These are phyloP conservation scores for Pseudococcus viburni DNA, from an alignment of 2,888 invertebrate species.

Conservation along the genomic window DNA sequence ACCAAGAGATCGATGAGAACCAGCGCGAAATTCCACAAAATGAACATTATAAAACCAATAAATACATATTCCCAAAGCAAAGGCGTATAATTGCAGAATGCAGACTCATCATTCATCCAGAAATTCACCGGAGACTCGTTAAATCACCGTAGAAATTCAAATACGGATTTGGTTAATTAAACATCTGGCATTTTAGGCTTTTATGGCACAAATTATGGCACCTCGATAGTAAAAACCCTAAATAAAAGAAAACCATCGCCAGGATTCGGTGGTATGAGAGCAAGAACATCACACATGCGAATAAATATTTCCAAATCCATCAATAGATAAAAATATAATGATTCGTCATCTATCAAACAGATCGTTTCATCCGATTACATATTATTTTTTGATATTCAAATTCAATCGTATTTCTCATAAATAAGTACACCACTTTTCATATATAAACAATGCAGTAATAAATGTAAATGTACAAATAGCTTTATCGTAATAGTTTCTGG, in stretches of 20 bases:
- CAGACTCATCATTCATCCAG: background rate
- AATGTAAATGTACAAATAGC: background rate
- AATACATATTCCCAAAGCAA: background rate
- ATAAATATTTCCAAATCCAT: no score
- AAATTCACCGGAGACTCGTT: slow-evolving; percentile 5
- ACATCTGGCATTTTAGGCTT: background rate
- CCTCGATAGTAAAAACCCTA: background rate
- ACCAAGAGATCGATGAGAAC: no score
- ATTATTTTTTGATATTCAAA: no score
- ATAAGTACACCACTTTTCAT: background rate
- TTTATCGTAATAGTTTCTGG: background rate
- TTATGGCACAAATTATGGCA: background rate
- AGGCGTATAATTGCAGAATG: background rate
- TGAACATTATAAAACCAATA: no score
- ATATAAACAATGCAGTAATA: background rate
- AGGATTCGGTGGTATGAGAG: background rate
- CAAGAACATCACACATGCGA: no score
- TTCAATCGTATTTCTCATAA: background rate
- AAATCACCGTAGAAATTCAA: background rate
- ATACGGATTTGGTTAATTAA: background rate
- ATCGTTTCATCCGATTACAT: background rate
- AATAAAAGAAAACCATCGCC: background rate
- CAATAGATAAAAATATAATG: background rate
- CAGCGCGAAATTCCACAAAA: no score
- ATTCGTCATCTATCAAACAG: background rate